These are phyloP conservation scores for Drosophila kikkawai DNA, from an alignment of 1,140 invertebrate species.

Conservation along the genomic window DNA sequence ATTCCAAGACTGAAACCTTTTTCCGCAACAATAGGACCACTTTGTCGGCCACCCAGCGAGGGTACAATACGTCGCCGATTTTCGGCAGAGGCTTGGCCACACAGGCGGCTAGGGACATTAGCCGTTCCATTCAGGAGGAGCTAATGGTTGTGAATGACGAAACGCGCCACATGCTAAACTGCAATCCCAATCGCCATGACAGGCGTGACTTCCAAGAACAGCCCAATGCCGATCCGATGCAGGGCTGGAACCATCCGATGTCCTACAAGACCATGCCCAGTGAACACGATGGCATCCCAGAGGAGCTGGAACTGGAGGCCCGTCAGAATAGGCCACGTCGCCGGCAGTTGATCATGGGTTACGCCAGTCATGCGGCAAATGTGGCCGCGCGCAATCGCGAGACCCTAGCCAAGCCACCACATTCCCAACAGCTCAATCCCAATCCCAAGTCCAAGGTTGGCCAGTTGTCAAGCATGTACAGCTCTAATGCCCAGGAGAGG, in stretches of 20 bases:
- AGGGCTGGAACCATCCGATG: constrained; percentile 53
- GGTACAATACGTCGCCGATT: constrained; percentile 21
- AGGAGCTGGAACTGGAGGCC: not conserved
- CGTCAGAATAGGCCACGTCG: constrained; percentile 15
- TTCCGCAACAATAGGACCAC: not conserved
- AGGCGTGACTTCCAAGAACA: not conserved
- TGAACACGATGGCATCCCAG: not conserved
- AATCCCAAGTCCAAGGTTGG: not conserved
- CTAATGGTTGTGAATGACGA: constrained; percentile 55
- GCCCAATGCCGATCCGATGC: constrained; percentile 29
- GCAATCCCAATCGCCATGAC: not conserved
- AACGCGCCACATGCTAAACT: constrained; percentile 32
- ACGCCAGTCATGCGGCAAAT: not conserved
- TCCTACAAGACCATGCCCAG: not conserved
- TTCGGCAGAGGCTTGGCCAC: not conserved
- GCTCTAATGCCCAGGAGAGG: not conserved
- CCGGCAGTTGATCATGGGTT: constrained; percentile 17
- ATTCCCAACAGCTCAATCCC: not conserved
- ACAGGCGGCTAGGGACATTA: constrained; percentile 44
- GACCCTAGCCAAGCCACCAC: not conserved
- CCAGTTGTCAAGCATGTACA: constrained; percentile 4
- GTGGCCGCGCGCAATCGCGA: not conserved
- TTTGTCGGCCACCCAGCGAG: constrained; percentile 33
- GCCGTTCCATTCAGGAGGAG: constrained; percentile 56
- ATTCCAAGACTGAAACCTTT: not conserved